Evolutionary conservation across 92 coral and sea anemone species (phyloP).

Genomic region (Zoanthus solanderi): DNA sequence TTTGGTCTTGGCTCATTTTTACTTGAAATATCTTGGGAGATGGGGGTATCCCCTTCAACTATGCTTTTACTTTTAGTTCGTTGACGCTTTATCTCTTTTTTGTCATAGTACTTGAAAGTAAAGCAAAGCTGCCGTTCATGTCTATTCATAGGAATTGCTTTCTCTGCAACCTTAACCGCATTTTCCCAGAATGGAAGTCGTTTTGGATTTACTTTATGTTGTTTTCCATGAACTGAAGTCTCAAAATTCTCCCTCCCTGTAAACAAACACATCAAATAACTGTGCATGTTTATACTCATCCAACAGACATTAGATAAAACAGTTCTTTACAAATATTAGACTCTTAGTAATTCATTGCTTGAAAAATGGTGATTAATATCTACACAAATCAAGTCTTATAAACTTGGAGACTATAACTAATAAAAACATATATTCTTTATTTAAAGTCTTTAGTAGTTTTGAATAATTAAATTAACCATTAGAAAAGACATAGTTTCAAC

Average conservation of each 20-base stretch:
- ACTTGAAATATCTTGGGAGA: slow-evolving; percentile 18
- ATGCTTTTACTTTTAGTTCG: slow-evolving; percentile 58
- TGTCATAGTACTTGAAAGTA: slow-evolving; percentile 88
- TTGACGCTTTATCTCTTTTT: slow-evolving; percentile 62
- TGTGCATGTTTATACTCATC: background rate
- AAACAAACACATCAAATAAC: background rate
- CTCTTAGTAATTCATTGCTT: too few relatives aligned
- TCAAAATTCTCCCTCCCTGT: slow-evolving; percentile 90
- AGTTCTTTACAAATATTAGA: too few relatives aligned
- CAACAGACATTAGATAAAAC: too few relatives aligned
- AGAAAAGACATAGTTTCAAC: too few relatives aligned
- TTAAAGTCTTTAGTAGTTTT: too few relatives aligned
- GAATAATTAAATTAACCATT: too few relatives aligned
- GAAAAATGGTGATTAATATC: too few relatives aligned
- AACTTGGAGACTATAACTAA: too few relatives aligned
- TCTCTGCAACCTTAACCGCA: slow-evolving; percentile 95
- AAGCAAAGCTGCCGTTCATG: slow-evolving; percentile 93
- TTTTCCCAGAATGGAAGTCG: slow-evolving; percentile 87
- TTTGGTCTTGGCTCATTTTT: slow-evolving; percentile 1
- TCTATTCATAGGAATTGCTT: slow-evolving; percentile 92
- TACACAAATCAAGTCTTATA: too few relatives aligned
- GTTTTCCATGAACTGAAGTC: slow-evolving; percentile 82
- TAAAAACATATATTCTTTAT: too few relatives aligned
- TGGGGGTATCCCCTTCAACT: slow-evolving; percentile 37
- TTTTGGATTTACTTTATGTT: slow-evolving; percentile 78